Evolutionary conservation across 2,113 vertebrate genomes (phyloP).

Genomic region (Salvelinus namaycush): DNA sequence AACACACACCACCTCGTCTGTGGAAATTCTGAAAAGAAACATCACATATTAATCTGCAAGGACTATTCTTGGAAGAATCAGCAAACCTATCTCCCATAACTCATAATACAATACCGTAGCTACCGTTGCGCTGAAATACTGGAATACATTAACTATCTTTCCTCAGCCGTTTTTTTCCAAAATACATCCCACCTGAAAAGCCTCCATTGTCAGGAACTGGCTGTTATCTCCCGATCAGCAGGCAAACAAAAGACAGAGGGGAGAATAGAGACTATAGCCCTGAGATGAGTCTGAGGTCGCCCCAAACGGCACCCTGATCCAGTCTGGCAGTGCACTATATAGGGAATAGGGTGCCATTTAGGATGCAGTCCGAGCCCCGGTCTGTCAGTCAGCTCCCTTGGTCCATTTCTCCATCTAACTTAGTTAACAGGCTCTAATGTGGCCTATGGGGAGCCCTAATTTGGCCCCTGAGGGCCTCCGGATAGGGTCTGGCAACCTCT

Average conservation of each 20-base stretch:
- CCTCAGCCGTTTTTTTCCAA: not conserved
- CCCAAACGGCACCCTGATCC: too few relatives aligned
- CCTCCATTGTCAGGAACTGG: constrained; percentile 1
- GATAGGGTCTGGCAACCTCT: not conserved
- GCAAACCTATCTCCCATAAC: not conserved
- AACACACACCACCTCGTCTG: not conserved
- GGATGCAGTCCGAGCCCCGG: not conserved
- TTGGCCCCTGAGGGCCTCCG: not conserved
- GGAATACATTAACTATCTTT: not conserved
- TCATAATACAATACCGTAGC: not conserved
- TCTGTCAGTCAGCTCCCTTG: not conserved
- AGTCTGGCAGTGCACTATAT: too few relatives aligned
- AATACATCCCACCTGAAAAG: not conserved
- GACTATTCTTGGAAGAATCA: too few relatives aligned
- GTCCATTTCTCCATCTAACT: constrained; percentile 1
- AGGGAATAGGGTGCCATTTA: not conserved
- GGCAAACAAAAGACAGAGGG: not conserved
- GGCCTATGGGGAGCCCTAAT: not conserved
- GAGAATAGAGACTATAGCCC: not conserved
- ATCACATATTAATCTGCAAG: too few relatives aligned
- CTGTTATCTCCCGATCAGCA: not conserved
- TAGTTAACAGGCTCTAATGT: constrained; percentile 9
- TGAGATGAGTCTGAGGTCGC: not conserved
- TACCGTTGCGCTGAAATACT: not conserved
- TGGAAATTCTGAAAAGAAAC: not conserved